Conservation (phyloP, 2,888 invertebrate genomes). For the Eurytoma californica region DNA sequence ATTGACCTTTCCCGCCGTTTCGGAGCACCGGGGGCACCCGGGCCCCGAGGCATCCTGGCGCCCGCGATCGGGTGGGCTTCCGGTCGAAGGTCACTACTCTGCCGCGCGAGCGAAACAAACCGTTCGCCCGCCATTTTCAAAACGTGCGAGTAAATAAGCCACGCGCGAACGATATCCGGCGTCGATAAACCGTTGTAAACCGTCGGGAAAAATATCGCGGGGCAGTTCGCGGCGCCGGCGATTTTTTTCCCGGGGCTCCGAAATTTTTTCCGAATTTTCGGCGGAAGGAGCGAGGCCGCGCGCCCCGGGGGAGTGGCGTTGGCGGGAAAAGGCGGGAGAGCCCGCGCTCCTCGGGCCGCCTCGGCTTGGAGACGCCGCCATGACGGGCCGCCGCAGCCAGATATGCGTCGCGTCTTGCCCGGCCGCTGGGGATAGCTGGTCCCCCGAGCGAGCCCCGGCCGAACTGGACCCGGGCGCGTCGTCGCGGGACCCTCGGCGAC, state of each 20-base stretch:
- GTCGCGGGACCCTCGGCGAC: too few relatives aligned
- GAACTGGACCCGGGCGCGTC: too few relatives aligned
- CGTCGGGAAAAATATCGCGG: background rate
- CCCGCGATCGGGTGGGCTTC: background rate
- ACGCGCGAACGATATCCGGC: conserved; percentile 22
- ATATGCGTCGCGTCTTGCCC: conserved; percentile 37
- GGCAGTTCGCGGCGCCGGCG: background rate
- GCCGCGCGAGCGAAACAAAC: background rate
- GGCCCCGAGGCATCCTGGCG: conserved; percentile 27
- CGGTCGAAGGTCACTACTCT: background rate
- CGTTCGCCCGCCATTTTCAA: conserved; percentile 72
- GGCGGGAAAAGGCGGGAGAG: background rate
- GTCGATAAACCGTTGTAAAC: too few relatives aligned
- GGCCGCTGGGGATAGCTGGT: conserved; percentile 36
- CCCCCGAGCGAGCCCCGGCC: too few relatives aligned
- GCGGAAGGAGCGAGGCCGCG: background rate
- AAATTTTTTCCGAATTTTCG: conserved; percentile 10
- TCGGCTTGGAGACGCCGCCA: conserved; percentile 54
- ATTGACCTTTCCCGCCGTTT: conserved; percentile 55
- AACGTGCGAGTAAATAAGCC: conserved; percentile 62
- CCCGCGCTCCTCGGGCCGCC: conserved; percentile 12
- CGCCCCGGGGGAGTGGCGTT: background rate
- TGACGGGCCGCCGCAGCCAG: conserved; percentile 32
- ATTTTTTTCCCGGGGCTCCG: background rate
- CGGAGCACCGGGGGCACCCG: background rate